Evolutionary conservation across 2,797 vertebrate species (phyloP).

Genomic region (Lycodopsis pacificus): DNA sequence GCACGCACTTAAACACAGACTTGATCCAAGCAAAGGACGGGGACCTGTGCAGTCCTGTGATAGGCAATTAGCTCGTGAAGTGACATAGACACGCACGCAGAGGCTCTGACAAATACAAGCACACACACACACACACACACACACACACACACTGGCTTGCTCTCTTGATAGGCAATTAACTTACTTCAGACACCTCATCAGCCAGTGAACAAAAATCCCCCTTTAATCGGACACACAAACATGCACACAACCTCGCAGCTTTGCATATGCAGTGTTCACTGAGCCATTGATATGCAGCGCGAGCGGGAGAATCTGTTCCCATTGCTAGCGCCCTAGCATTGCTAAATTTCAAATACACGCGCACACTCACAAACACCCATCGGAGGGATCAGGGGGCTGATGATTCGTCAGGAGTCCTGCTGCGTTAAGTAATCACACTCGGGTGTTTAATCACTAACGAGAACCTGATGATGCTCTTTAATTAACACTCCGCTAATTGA

Average conservation of each 20-base stretch:
- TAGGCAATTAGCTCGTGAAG: constrained; percentile 66
- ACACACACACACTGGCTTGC: constrained; percentile 68
- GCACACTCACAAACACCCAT: constrained; percentile 48
- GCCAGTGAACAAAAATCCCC: constrained; percentile 73
- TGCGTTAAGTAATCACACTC: constrained; percentile 92
- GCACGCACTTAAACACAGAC: constrained; percentile 27
- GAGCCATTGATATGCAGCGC: constrained; percentile 77
- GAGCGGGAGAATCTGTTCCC: constrained; percentile 75
- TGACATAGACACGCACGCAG: constrained; percentile 45
- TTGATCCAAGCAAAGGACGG: constrained; percentile 62
- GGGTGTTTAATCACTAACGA: constrained; percentile 96
- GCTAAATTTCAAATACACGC: constrained; percentile 38
- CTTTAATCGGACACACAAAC: constrained; percentile 68
- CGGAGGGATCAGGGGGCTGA: constrained; percentile 77
- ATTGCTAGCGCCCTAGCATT: constrained; percentile 49
- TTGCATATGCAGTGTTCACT: constrained; percentile 75
- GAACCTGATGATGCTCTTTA: constrained; percentile 93
- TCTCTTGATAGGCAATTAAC: constrained; percentile 85
- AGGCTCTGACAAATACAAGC: constrained; percentile 33
- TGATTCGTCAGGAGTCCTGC: constrained; percentile 91
- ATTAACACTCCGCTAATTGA: constrained; percentile 86
- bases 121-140: constrained; percentile 34
- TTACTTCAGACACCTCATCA: constrained; percentile 81
- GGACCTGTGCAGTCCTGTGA: constrained; percentile 62
- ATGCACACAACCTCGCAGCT: constrained; percentile 53